Evolutionary conservation across 1,140 invertebrate genomes (phyloP), one percentile per base, ranked within the genome.

Genomic region (Hyposmocoma kahamanoa): DNA sequence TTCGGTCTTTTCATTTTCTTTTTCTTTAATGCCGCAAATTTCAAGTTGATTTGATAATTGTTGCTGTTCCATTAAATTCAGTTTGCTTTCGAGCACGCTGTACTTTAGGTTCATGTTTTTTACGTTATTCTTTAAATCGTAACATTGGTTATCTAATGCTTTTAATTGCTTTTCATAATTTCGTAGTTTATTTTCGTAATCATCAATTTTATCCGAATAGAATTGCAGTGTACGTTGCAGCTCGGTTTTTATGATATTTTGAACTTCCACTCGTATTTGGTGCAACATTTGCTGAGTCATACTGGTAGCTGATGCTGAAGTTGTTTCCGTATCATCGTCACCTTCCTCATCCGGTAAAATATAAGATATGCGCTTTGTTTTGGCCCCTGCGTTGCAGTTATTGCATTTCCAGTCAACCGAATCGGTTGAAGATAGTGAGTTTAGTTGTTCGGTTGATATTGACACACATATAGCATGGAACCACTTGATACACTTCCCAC

Each of bases 161-260:
- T 36, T 47, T 8, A 36, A 21, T 18, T 34, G 3, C 20, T 45
- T 48, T 47, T 57, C 42, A 26, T 52, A 51, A 26, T 47, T 18
- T 13, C 44, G 17, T 22, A 52, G 30, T 22, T 48, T 42, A 9
- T 15, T 41, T 17, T 56, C 45, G 28, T 50, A 56, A 21, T 56
- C 48, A 39, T 56, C 53, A 24, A 56, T 56, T 44, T 51, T 56
- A 30, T 56, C 53, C 10, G 48, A 51, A 26, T 44, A 51, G 41
- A 47, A 56, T 51, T 47, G 15, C n/a, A 56, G 20, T 2, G 44
- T 36, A 15, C 20, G 17, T 42, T 57, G 55, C 21, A 57, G 13
- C 19, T 57, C 55, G 26, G 47, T 19, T 21, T 26, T 18, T 15
- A 57, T 44, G 4, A 47, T 28, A 20, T 52, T 34, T 34, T 13